Conservation (phyloP, 2,888 invertebrate genomes). For the Drosophila sordidula region DNA sequence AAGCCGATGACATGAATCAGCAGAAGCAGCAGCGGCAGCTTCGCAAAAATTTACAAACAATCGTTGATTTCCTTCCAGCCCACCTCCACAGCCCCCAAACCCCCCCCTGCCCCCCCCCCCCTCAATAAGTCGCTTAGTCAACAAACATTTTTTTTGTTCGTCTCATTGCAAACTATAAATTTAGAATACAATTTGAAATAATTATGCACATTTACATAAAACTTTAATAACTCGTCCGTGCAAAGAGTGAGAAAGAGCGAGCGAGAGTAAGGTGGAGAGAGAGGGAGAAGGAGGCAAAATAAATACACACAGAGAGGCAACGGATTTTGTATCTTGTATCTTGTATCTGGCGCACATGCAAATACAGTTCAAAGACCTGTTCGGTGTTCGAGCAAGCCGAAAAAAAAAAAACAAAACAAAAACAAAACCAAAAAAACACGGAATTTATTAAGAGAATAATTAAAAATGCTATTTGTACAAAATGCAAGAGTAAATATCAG, state of each 20-base stretch:
- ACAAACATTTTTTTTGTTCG: slow-evolving; percentile 46
- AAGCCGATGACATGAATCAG: slow-evolving; percentile 70
- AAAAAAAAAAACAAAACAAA: slow-evolving; percentile 28
- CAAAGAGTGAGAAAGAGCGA: slow-evolving; percentile 32
- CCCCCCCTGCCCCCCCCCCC: not conserved
- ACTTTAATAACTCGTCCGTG: slow-evolving; percentile 65
- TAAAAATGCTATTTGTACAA: slow-evolving; percentile 57
- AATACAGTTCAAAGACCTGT: slow-evolving; percentile 79
- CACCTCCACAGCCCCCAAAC: not conserved
- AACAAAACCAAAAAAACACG: slow-evolving; percentile 14
- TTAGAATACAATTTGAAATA: slow-evolving; percentile 78
- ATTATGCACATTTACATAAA: slow-evolving; percentile 77
- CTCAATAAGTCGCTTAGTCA: slow-evolving; percentile 47
- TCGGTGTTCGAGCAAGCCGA: slow-evolving; percentile 39
- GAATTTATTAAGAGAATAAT: slow-evolving; percentile 47
- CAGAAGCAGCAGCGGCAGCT: slow-evolving; percentile 41
- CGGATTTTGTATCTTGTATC: slow-evolving; percentile 55
- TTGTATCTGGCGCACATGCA: slow-evolving; percentile 76
- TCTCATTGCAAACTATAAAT: slow-evolving; percentile 77
- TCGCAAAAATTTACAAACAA: slow-evolving; percentile 58
- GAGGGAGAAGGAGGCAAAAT: not conserved
- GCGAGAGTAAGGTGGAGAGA: slow-evolving; percentile 12
- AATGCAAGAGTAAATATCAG: slow-evolving; percentile 24
- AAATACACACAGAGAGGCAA: not conserved
- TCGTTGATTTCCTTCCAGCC: slow-evolving; percentile 22